Evolutionary conservation across 2,888 invertebrate genomes (phyloP).

Genomic region (Andrena trimmerana): DNA sequence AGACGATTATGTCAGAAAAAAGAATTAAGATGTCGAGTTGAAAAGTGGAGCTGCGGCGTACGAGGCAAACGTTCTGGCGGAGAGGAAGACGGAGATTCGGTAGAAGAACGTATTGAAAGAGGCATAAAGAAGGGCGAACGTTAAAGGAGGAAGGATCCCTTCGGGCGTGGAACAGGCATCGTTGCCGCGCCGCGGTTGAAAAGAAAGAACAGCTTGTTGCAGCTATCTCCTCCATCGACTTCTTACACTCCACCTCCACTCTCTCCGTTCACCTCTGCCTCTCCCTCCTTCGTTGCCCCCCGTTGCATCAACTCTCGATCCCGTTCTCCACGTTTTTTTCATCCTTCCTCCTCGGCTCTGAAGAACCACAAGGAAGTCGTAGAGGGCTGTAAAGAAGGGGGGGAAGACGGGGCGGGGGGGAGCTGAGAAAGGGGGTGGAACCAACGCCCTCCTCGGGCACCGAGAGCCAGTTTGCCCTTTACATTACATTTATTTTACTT

Average conservation of each 20-base stretch:
- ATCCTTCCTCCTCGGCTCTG: conserved; percentile 3
- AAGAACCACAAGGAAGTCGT: conserved; percentile 45
- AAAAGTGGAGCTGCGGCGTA: conserved; percentile 76
- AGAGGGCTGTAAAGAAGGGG: conserved; percentile 23
- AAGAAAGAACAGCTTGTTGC: conserved; percentile 71
- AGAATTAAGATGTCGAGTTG: conserved; percentile 81
- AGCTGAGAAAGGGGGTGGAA: conserved; percentile 15
- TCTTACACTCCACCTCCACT: conserved; percentile 34
- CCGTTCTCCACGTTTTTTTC: background rate
- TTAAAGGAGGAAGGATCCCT: conserved; percentile 56
- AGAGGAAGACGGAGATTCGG: conserved; percentile 39
- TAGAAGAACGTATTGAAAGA: conserved; percentile 77
- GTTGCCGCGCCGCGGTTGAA: conserved; percentile 61
- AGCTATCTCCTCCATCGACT: conserved; percentile 47
- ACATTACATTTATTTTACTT: conserved; percentile 77
- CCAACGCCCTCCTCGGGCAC: conserved; percentile 55
- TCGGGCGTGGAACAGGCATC: conserved; percentile 38
- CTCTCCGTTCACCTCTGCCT: conserved; percentile 29
- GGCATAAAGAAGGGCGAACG: conserved; percentile 67
- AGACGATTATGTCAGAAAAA: conserved; percentile 80
- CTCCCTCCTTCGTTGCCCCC: background rate
- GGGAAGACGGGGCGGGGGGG: too few relatives aligned
- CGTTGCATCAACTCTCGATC: conserved; percentile 41
- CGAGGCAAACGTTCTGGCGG: conserved; percentile 39
- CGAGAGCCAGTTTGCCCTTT: conserved; percentile 69